phyloP scores from a whole-genome alignment of 1,140 invertebrate species.

The Meloidogyne floridensis region DNA sequence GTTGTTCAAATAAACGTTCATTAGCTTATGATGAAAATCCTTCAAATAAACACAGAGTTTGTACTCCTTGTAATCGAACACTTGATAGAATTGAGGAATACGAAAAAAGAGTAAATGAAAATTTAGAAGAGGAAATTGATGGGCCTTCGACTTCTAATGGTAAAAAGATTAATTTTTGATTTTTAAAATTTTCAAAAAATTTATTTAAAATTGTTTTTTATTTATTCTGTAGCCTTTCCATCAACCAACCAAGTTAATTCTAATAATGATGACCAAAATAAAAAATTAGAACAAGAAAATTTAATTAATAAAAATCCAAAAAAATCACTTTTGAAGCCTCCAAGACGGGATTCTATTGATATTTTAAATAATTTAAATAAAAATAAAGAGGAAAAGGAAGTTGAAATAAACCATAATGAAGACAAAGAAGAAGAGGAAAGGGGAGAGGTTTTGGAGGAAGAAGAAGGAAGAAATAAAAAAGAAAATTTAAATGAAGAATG shows the following conservation, averaged over 20 bases:
- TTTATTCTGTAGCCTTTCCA: neutral
- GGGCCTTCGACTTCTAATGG: neutral
- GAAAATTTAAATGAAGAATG: neutral
- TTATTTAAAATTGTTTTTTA: too few species aligned
- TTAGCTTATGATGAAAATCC: slow-evolving; percentile 37
- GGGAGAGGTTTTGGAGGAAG: neutral
- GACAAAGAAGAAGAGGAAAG: neutral
- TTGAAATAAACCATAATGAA: neutral
- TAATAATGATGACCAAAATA: neutral
- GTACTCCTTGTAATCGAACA: slow-evolving; percentile 41
- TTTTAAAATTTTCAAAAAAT: too few species aligned
- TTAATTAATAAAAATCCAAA: neutral
- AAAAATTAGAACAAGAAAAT: neutral
- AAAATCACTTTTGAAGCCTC: neutral
- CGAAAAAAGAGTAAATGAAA: slow-evolving; percentile 25
- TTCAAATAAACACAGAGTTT: slow-evolving; percentile 24
- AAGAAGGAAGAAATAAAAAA: neutral
- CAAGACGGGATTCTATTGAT: slow-evolving; percentile 3
- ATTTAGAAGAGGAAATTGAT: neutral
- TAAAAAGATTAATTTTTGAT: neutral
- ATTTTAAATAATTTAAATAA: neutral
- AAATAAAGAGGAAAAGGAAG: neutral
- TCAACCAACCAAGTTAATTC: neutral
- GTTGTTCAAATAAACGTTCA: slow-evolving; percentile 30
- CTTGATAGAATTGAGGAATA: slow-evolving; percentile 44